A percentile compares a stretch with the other conserved stretches of the same genome.
These are phyloP conservation scores for Arctia plantaginis DNA, from an alignment of 2,888 invertebrate species.

Conservation along the genomic window DNA sequence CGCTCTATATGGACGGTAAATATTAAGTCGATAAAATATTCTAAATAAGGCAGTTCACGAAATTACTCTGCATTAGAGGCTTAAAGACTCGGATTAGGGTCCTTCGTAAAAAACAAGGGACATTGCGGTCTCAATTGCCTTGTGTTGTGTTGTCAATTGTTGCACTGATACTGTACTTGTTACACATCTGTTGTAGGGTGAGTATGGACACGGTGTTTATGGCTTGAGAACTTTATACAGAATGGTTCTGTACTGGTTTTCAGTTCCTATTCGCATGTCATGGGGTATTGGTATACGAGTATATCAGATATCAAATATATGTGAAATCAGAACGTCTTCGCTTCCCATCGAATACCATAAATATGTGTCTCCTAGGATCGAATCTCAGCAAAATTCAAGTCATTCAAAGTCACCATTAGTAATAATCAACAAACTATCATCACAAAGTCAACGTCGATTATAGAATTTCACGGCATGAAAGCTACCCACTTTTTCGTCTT, in stretches of 20 bases:
- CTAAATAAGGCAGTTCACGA: conserved; percentile 75
- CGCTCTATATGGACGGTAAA: conserved; percentile 52
- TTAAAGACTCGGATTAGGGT: conserved; percentile 74
- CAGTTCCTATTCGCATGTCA: background rate
- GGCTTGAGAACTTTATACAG: background rate
- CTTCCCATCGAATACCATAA: background rate
- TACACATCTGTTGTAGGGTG: conserved; percentile 48
- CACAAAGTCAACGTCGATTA: no score
- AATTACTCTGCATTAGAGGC: conserved; percentile 84
- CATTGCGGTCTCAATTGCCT: conserved; percentile 64
- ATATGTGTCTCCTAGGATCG: no score
- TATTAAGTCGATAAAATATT: conserved; percentile 70
- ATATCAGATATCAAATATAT: background rate
- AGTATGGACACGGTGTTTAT: conserved; percentile 21
- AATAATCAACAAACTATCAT: no score
- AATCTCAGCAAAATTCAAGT: no score
- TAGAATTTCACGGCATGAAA: no score
- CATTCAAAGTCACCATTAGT: no score
- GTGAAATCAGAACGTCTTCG: background rate
- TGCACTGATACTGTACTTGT: conserved; percentile 65
- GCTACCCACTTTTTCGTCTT: no score
- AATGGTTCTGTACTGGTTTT: background rate
- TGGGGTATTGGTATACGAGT: no score
- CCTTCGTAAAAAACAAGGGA: conserved; percentile 85
- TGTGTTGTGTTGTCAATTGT: no score